Base-by-base conservation (phyloP, 2,797 vertebrate species). In the Podargus strigoides region DNA sequence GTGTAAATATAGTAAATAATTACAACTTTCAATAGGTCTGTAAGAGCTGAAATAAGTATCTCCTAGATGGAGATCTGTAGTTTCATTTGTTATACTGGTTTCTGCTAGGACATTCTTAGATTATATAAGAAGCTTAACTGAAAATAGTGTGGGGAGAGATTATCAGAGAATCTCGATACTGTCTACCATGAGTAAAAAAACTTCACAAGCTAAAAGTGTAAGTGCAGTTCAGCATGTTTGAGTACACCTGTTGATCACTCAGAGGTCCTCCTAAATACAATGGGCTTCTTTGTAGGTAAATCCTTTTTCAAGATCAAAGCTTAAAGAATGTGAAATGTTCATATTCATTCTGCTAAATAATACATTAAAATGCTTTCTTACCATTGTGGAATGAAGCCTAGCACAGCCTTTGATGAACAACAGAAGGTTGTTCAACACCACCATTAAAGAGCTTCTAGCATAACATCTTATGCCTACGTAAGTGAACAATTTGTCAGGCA, bases 401-500 rank as follows among this genome's bases (percentile, higher is more conserved):
- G 7, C 39, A 73, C 44, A 62, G 64, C 64, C 90, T 96, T 92
- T 92, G 92, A 81, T 87, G 78, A 94, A 63, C 85, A 93, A 68
- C 92, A 94, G 87, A 96, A 90, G 55, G 58, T 87, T 94, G 89
- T 94, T 93, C 79, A 84, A 23, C 76, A 77, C 39, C 26, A 47
- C 79, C 4, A 2, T 47, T 86, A 66, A 75, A 92, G 82, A 87
- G 42, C 55, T 93, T 47, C 89, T 82, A 91, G 87, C 30, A 60
- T 47, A 92, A 93, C 42, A 41, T 78, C 68, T 80, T 75, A 82
- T 85, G 66, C 85, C 73, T 93, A 49, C 62, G 59, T 85, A 94
- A 93, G 64, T 87, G 95, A 96, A 94, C 75, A 84, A 92, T 89
- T 95, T 96, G 85, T 95, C 82, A 92, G 78, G 79, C 73, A 94